Conservation (phyloP, 2,113 vertebrate genomes). For the Pterocles burchelli region DNA sequence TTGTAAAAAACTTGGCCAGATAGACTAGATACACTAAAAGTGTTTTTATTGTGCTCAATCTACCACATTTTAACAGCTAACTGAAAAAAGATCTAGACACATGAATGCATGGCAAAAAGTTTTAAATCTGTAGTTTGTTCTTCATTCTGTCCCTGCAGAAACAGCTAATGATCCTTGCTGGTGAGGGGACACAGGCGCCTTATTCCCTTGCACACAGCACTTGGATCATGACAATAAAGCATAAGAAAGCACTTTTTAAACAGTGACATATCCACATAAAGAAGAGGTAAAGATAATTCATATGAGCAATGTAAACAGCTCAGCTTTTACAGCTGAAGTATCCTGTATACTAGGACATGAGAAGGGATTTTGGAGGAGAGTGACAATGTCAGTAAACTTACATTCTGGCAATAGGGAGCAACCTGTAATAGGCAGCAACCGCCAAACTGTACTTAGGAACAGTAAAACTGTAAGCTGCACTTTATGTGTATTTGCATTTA, state of each 20-base stretch:
- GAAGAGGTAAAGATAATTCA: neutral
- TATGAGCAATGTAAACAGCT: neutral
- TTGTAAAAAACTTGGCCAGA: neutral
- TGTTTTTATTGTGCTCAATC: neutral
- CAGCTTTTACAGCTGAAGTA: neutral
- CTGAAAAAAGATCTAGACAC: neutral
- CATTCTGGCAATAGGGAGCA: neutral
- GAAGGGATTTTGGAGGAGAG: neutral
- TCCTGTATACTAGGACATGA: neutral
- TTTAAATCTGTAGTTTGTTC: neutral
- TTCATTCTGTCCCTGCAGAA: neutral
- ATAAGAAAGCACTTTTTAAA: neutral
- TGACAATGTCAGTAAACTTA: accelerated
- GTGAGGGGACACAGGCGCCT: neutral
- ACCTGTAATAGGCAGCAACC: neutral
- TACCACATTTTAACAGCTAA: neutral
- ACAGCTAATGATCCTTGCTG: neutral
- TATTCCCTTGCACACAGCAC: neutral
- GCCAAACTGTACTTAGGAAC: neutral
- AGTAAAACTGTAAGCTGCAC: neutral
- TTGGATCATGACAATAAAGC: neutral
- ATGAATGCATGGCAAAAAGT: neutral
- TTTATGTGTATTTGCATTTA: neutral
- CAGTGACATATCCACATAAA: neutral
- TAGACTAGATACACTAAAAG: neutral